These are phyloP conservation scores for Eupelmus urozonus DNA, from an alignment of 2,888 invertebrate genomes.

Conservation along the genomic window DNA sequence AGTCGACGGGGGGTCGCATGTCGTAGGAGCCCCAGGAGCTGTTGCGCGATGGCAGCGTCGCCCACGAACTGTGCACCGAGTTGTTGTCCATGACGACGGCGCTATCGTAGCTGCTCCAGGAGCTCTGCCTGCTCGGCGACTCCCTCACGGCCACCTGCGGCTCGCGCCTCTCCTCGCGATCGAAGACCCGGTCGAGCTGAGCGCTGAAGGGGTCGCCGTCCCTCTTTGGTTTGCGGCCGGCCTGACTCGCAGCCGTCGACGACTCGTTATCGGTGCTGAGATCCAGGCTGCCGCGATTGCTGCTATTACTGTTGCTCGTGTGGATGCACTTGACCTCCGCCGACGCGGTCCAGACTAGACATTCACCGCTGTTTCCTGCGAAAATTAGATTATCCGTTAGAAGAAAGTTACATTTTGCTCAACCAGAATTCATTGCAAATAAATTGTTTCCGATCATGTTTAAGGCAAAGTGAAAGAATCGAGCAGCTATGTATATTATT, in stretches of 20 bases:
- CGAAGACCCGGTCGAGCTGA: slow-evolving; percentile 85
- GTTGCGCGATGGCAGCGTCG: slow-evolving; percentile 83
- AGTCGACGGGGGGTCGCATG: slow-evolving; percentile 78
- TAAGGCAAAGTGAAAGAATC: too few relatives aligned
- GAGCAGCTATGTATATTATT: too few relatives aligned
- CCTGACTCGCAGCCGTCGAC: slow-evolving; percentile 45
- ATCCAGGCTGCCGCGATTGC: slow-evolving; percentile 60
- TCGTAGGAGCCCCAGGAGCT: slow-evolving; percentile 87
- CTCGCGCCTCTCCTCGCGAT: slow-evolving; percentile 80
- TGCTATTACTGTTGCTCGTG: slow-evolving; percentile 62
- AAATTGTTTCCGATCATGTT: too few relatives aligned
- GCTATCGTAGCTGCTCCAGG: slow-evolving; percentile 88
- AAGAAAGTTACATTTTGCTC: not conserved
- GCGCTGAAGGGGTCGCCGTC: slow-evolving; percentile 85
- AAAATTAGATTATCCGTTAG: not conserved
- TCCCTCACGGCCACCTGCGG: slow-evolving; percentile 77
- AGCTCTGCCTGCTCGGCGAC: slow-evolving; percentile 84
- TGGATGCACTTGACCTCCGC: slow-evolving; percentile 72
- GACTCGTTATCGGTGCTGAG: slow-evolving; percentile 58
- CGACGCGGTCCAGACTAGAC: slow-evolving; percentile 79
- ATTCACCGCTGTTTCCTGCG: slow-evolving; percentile 68
- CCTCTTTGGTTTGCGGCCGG: slow-evolving; percentile 64
- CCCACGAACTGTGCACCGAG: slow-evolving; percentile 90
- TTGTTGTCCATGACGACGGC: slow-evolving; percentile 86
- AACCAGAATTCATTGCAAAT: too few relatives aligned